Percentiles rank a stretch among this genome's conserved stretches.
Conservation (phyloP, 1,140 invertebrate species). For the Trypoxylus dichotomus region DNA sequence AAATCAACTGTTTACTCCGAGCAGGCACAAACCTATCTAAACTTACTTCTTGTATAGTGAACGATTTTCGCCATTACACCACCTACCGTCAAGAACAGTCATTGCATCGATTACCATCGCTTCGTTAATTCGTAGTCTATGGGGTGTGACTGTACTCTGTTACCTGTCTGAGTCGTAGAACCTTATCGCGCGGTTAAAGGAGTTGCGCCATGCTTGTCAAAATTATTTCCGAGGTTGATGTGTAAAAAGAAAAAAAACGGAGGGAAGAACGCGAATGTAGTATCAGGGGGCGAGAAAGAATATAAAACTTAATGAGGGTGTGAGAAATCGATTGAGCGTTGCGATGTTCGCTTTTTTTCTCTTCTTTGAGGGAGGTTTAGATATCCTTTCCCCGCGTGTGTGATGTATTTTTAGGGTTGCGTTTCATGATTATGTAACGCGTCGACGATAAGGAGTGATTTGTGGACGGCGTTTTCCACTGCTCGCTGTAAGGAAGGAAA, state of each 20-base stretch:
- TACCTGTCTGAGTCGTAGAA: neutral
- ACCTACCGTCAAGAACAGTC: neutral
- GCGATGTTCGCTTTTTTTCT: neutral
- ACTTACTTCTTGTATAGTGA: neutral
- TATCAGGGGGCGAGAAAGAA: neutral
- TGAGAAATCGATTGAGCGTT: conserved; percentile 11
- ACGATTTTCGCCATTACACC: neutral
- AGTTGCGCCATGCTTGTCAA: conserved; percentile 12
- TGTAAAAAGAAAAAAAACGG: neutral
- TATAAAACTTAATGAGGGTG: conserved; percentile 15
- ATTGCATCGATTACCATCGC: conserved; percentile 20
- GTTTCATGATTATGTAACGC: conserved; percentile 18
- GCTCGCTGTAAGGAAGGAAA: neutral
- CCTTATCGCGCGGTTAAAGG: neutral
- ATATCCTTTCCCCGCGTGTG: neutral
- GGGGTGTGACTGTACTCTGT: neutral
- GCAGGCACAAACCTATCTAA: neutral
- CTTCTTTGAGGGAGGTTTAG: neutral
- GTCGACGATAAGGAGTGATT: conserved; percentile 4
- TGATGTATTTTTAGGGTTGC: conserved; percentile 4
- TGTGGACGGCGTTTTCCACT: neutral
- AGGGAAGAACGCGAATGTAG: neutral
- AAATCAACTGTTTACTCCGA: neutral
- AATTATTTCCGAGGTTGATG: conserved; percentile 8
- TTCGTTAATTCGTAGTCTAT: neutral